phyloP scores from a whole-genome alignment of 1,140 invertebrate species.

The Palaemon carinicauda region DNA sequence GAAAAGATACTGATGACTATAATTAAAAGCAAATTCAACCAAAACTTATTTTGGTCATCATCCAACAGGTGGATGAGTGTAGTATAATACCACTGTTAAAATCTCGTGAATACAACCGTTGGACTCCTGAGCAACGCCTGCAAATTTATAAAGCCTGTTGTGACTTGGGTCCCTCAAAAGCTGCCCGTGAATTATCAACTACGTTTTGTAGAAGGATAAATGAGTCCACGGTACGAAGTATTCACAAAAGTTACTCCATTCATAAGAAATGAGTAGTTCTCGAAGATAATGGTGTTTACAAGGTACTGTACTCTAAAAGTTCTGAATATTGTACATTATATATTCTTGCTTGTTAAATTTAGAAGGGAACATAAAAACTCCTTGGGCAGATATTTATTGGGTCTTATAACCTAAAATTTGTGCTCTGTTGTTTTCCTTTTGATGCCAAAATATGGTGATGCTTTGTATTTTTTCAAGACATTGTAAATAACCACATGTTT shows the following conservation, averaged over 20 bases:
- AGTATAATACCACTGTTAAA: not conserved
- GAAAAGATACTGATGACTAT: too few relatives aligned
- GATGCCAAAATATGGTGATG: too few relatives aligned
- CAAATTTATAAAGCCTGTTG: slow-evolving; percentile 1
- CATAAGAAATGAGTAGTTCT: not conserved
- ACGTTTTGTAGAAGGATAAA: slow-evolving; percentile 5
- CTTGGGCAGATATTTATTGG: too few relatives aligned
- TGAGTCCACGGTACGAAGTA: slow-evolving; percentile 4
- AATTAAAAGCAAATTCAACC: not conserved
- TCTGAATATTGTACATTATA: too few relatives aligned
- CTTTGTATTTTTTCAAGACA: too few relatives aligned
- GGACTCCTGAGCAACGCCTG: not conserved
- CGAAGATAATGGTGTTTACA: too few relatives aligned
- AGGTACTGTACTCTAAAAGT: too few relatives aligned
- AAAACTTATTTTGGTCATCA: not conserved
- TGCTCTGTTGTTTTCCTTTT: too few relatives aligned
- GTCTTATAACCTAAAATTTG: too few relatives aligned
- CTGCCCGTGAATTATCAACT: not conserved
- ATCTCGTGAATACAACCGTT: not conserved
- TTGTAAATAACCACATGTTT: too few relatives aligned
- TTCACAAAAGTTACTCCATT: slow-evolving; percentile 1
- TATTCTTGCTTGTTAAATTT: too few relatives aligned
- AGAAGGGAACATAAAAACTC: too few relatives aligned
- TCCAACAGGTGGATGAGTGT: not conserved
- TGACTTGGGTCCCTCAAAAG: not conserved